phyloP scores from a whole-genome alignment of 2,797 vertebrate genomes.

The Limnodromus scolopaceus region DNA sequence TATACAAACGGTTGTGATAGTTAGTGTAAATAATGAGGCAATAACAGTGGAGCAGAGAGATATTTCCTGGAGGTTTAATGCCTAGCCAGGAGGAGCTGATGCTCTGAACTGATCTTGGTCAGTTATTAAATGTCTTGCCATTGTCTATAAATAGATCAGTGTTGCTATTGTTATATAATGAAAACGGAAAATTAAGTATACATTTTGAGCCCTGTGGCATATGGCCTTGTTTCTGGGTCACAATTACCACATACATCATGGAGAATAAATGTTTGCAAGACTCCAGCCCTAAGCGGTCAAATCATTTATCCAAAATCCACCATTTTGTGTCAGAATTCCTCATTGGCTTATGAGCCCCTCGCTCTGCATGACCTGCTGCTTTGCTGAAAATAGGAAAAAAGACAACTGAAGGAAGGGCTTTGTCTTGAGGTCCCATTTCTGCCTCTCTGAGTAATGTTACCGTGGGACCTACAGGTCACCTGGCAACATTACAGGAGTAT shows the following conservation, averaged over 20 bases:
- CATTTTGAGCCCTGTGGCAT: background rate
- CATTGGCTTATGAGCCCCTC: background rate
- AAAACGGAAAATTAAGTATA: background rate
- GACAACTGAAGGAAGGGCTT: background rate
- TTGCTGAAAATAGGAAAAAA: conserved; percentile 5
- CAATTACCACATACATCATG: background rate
- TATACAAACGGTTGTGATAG: conserved; percentile 36
- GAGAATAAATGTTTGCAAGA: background rate
- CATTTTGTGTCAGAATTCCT: conserved; percentile 12
- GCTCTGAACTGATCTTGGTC: conserved; percentile 4
- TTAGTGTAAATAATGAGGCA: conserved; percentile 52
- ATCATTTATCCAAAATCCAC: background rate
- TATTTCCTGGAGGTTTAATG: conserved; percentile 28
- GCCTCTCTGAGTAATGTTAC: conserved; percentile 47
- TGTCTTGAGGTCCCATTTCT: conserved; percentile 29
- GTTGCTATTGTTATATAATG: background rate
- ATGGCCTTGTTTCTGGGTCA: background rate
- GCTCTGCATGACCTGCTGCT: conserved; percentile 16
- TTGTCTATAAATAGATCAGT: background rate
- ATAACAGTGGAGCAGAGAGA: background rate
- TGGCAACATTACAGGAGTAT: conserved; percentile 20
- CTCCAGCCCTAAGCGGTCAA: background rate
- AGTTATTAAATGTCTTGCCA: background rate
- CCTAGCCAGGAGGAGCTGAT: background rate
- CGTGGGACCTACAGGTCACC: background rate